Conservation (phyloP, 2,113 vertebrate genomes). For the Rhinoptilus africanus region DNA sequence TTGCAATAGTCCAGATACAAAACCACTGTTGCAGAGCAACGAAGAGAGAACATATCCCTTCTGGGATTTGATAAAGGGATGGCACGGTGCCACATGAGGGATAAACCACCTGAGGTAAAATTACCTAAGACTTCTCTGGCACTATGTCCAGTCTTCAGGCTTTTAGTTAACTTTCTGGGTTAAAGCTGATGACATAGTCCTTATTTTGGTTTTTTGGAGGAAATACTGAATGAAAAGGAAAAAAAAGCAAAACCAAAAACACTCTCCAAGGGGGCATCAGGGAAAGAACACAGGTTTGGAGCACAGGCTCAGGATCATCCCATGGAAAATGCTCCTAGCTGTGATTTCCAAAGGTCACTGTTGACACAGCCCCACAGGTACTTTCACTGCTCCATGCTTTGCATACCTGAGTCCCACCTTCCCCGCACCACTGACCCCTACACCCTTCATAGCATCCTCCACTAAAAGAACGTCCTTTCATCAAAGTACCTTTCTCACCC, state of each 20-base stretch:
- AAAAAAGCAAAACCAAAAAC: background rate
- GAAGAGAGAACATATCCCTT: background rate
- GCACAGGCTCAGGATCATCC: background rate
- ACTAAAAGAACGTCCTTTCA: background rate
- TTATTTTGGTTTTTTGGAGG: background rate
- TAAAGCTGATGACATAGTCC: background rate
- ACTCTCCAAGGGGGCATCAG: rapidly evolving
- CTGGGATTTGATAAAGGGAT: background rate
- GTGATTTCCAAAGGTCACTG: background rate
- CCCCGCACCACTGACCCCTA: background rate
- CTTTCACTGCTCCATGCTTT: background rate
- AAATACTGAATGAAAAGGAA: background rate
- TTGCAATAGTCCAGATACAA: background rate
- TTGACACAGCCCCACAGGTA: background rate
- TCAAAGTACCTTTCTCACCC: background rate
- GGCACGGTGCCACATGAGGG: background rate
- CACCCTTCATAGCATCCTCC: background rate
- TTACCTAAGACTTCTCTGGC: background rate
- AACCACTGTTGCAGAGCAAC: background rate
- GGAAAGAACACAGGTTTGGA: background rate
- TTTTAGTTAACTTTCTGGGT: background rate
- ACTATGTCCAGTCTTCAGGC: background rate
- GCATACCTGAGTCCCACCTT: background rate
- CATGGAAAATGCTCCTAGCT: background rate
- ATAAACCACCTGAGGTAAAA: background rate